These are phyloP conservation scores for Macheiramphus alcinus DNA, from an alignment of 2,113 vertebrate species.

Conservation along the genomic window DNA sequence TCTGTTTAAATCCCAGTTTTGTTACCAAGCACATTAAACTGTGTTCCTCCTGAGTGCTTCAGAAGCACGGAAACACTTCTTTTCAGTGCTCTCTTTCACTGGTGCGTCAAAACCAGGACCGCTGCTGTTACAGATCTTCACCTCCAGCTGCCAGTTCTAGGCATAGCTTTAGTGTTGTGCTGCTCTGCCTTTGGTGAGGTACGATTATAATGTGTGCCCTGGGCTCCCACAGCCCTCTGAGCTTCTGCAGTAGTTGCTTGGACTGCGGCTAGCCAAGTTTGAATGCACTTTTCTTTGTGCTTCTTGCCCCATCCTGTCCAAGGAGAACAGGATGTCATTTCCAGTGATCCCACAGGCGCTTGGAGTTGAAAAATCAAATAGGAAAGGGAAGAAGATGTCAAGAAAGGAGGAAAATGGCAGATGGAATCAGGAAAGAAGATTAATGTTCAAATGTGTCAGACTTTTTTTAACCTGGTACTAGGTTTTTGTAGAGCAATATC, in stretches of 20 bases:
- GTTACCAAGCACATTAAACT: neutral
- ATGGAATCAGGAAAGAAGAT: neutral
- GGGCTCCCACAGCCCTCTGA: neutral
- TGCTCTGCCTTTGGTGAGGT: neutral
- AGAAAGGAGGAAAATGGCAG: neutral
- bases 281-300: neutral
- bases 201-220: rapidly evolving
- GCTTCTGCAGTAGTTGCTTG: neutral
- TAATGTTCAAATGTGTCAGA: neutral
- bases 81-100: neutral
- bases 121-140: neutral
- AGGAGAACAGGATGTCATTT: neutral
- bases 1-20: neutral
- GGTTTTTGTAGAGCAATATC: neutral
- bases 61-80: neutral
- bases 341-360: neutral
- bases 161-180: neutral
- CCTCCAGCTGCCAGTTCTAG: neutral
- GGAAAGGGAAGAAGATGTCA: neutral
- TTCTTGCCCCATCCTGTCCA: neutral
- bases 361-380: neutral
- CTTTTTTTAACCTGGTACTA: neutral
- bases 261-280: neutral
- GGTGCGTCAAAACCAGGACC: rapidly evolving
- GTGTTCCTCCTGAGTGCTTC: neutral